phyloP scores from a whole-genome alignment of 2,113 vertebrate species.

The Corapipo altera region DNA sequence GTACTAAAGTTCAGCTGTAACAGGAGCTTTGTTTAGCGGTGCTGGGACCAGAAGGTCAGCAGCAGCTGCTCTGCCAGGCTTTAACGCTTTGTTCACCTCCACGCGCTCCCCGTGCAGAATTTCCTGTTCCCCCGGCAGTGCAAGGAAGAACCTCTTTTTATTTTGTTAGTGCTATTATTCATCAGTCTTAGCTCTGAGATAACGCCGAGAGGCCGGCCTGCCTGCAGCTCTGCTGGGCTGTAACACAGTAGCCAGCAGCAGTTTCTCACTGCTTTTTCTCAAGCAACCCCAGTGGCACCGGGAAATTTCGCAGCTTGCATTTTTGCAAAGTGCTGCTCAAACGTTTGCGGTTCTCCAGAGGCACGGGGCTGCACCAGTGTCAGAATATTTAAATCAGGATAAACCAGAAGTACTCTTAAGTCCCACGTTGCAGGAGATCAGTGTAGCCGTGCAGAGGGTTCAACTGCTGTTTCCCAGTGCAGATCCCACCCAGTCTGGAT shows the following conservation, averaged over 20 bases:
- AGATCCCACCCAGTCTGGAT: not conserved
- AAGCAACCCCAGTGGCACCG: not conserved
- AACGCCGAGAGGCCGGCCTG: not conserved
- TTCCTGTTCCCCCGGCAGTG: not conserved
- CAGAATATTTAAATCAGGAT: not conserved
- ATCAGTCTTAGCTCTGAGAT: not conserved
- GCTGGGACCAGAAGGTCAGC: conserved; percentile 66
- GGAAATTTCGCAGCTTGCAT: not conserved
- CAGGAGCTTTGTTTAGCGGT: conserved; percentile 63
- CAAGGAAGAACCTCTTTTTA: not conserved
- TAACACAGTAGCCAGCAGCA: not conserved
- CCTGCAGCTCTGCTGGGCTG: not conserved
- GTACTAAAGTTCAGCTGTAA: conserved; percentile 71
- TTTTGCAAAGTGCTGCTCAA: not conserved
- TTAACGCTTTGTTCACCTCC: conserved; percentile 67
- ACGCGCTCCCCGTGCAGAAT: not conserved
- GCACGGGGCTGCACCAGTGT: not conserved
- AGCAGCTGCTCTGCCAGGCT: conserved; percentile 62
- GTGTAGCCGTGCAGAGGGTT: not conserved
- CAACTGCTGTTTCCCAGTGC: not conserved
- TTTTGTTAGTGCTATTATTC: not conserved
- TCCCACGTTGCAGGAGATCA: not conserved
- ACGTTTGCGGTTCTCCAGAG: not conserved
- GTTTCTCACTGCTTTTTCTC: not conserved
- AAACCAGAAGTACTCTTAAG: not conserved